Base-by-base conservation (phyloP, 2,113 vertebrate species). In the Ornithorhynchus anatinus region DNA sequence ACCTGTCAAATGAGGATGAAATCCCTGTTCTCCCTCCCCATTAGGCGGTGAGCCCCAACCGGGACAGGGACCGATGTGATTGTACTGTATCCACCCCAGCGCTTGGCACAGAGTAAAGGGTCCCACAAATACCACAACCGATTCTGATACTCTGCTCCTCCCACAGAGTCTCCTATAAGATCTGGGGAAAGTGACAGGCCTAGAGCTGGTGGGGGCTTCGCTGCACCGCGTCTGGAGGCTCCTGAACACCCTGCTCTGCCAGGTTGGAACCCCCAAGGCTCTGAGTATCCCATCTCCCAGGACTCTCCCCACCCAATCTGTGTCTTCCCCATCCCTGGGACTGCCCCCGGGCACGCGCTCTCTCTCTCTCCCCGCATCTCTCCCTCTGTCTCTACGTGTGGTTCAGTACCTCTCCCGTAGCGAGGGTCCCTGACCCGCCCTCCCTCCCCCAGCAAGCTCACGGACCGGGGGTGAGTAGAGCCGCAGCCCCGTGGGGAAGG, bases 341-440 rank as follows among this genome's bases (percentile, higher is more conserved):
- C 15, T 11, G 11, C 15, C 38, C 76, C 84, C 75, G 81, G 77
- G 93, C 91, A 51, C 94, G 95, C 37, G 93, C 94, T 33, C 87
- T 95, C 62, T 84, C 91, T 37, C 90, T 95, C 52, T 95, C 95
- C 7, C n/a, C n/a, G n/a, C n/a, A n/a, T n/a, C n/a, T n/a, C n/a
- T n/a, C n/a, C n/a, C n/a, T n/a, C n/a, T n/a, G n/a, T n/a, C n/a
- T n/a, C n/a, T n/a, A n/a, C n/a, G n/a, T n/a, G n/a, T n/a, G n/a
- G n/a, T n/a, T n/a, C n/a, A n/a, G n/a, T n/a, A n/a, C n/a, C n/a
- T n/a, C n/a, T n/a, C n/a, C n/a, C n/a, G n/a, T n/a, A n/a, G n/a
- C n/a, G n/a, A n/a, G n/a, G n/a, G n/a, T n/a, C n/a, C n/a, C n/a
- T n/a, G n/a, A n/a, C n/a, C n/a, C 2, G 45, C 94, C 84, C 84